Evolutionary conservation across 2,888 invertebrate species (phyloP).

Genomic region (Trissoscelio sp.): DNA sequence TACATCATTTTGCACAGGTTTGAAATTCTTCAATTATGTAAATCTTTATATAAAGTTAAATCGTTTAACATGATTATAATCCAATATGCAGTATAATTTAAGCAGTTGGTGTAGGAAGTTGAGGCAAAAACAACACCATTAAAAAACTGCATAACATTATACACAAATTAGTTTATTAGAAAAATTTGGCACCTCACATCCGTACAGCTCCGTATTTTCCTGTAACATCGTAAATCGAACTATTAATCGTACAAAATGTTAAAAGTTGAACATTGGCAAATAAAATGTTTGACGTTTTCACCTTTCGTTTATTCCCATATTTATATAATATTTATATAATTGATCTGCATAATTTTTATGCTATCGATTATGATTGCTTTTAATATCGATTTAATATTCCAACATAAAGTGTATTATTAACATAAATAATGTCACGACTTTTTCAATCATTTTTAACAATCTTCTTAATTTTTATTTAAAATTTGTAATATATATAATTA

Average conservation of each 20-base stretch:
- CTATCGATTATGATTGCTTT: conserved; percentile 5
- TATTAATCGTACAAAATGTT: conserved; percentile 16
- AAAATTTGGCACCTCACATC: too few relatives aligned
- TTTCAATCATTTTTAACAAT: neutral
- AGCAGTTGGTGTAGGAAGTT: conserved; percentile 15
- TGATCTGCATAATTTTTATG: conserved; percentile 6
- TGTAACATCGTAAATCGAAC: too few relatives aligned
- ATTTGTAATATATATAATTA: too few relatives aligned
- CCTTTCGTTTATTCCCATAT: conserved; percentile 22
- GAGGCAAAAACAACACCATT: neutral
- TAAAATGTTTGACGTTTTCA: conserved; percentile 32
- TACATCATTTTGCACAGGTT: conserved; percentile 2
- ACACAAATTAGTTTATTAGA: neutral
- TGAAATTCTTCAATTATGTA: conserved; percentile 24
- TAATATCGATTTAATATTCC: neutral
- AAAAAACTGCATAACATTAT: conserved; percentile 6
- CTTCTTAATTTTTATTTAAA: too few relatives aligned
- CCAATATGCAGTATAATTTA: conserved; percentile 15
- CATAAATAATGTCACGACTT: neutral
- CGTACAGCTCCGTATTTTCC: too few relatives aligned
- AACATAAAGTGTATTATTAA: neutral
- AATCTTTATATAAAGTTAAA: conserved; percentile 24
- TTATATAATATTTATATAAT: conserved; percentile 35
- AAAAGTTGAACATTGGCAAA: conserved; percentile 16
- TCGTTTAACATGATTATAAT: conserved; percentile 4